Percentiles rank a stretch among this genome's conserved stretches.
Evolutionary conservation across 2,113 vertebrate species (phyloP).

Genomic region (Cephalophus harveyi): DNA sequence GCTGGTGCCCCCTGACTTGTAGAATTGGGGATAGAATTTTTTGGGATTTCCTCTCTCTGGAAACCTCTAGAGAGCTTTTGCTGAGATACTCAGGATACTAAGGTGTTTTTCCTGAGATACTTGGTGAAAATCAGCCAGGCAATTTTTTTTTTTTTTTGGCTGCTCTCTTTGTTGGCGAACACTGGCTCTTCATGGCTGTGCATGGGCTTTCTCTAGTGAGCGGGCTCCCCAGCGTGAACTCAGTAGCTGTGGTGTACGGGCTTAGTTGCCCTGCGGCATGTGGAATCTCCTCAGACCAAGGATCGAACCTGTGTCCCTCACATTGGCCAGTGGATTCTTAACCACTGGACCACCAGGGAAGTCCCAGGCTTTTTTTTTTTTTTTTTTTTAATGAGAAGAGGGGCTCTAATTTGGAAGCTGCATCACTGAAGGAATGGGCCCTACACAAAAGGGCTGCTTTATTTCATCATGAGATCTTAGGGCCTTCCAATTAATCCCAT

Average conservation of each 20-base stretch:
- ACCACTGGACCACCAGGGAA: not conserved
- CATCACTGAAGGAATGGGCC: not conserved
- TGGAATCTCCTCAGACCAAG: not conserved
- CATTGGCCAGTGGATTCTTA: not conserved
- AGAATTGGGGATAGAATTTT: not conserved
- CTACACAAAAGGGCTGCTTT: not conserved
- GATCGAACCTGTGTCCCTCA: not conserved
- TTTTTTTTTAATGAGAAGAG: not conserved
- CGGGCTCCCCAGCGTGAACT: rapidly evolving
- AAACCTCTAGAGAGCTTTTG: not conserved
- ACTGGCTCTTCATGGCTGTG: not conserved
- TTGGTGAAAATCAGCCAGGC: not conserved
- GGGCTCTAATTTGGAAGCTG: not conserved
- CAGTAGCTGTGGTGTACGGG: not conserved
- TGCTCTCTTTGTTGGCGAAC: not conserved
- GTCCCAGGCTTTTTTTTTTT: not conserved
- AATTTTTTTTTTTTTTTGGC: not conserved
- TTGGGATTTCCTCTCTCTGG: not conserved
- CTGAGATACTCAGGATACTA: not conserved
- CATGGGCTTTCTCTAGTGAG: not conserved
- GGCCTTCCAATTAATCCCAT: not conserved
- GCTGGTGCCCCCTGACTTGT: not conserved
- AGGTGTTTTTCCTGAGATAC: not conserved
- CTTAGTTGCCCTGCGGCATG: not conserved
- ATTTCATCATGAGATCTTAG: not conserved